Conservation (phyloP, 2,113 vertebrate genomes). For the Menura novaehollandiae region DNA sequence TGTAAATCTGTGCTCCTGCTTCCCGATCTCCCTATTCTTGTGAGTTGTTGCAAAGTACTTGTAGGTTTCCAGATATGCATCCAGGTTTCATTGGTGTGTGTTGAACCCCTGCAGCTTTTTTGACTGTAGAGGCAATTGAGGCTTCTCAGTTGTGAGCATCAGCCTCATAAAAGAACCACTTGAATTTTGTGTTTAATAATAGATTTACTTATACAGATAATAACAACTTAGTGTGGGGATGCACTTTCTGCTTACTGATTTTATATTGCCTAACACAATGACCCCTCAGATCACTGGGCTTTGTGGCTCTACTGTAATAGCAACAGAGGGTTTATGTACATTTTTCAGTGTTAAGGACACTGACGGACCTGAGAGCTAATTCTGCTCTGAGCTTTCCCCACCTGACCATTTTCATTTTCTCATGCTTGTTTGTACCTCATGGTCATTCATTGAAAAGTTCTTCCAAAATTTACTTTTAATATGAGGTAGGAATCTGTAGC, state of each 20-base stretch:
- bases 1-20: background rate
- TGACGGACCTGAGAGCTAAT: background rate
- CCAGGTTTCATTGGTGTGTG: background rate
- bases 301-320: background rate
- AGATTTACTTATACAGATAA: background rate
- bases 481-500: background rate
- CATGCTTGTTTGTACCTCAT: background rate
- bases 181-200: background rate
- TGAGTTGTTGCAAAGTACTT: background rate
- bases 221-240: background rate
- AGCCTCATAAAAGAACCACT: background rate
- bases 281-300: background rate
- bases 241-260: background rate
- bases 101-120: background rate
- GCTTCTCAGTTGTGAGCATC: background rate
- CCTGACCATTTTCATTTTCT: background rate
- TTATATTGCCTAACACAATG: background rate
- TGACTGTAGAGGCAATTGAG: background rate
- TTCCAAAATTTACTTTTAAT: background rate
- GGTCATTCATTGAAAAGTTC: background rate
- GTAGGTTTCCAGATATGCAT: background rate
- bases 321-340: background rate
- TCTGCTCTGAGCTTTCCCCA: background rate
- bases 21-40: background rate
- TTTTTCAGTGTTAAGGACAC: background rate